Evolutionary conservation across 2,797 vertebrate genomes (phyloP), one percentile per base, ranked within the genome.

Genomic region (Philypnodon macrostomus): DNA sequence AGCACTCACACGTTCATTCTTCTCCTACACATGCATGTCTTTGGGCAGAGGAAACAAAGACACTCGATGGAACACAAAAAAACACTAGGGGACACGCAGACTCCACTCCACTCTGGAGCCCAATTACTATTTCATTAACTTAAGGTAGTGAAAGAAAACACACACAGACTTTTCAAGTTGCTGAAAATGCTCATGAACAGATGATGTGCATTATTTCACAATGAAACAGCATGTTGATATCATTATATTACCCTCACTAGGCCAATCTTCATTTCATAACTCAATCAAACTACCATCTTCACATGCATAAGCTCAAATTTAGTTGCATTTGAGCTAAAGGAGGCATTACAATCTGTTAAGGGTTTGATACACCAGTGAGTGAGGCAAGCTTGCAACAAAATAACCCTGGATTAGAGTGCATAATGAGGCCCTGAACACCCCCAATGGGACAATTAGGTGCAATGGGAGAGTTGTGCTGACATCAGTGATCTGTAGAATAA

Each of bases 391-490:
- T 31, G 41, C 41, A 44, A 30, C 41, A 30, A 44, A 44, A 44
- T 49, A 73, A 57, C 73, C 58, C 45, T 52, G 42, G 34, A 76
- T 80, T 70, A 75, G 57, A 77, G 77, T 75, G 65, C 70, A 71
- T 85, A 79, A 85, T 84, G 80, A 85, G 80, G 63, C 76, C 70
- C 73, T 73, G 75, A 81, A 73, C 38, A 61, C 73, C 67, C 74
- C 75, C 81, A 71, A 55, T 83, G 83, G 81, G 82, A 83, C 83
- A 84, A 86, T 89, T 89, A 86, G 76, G 67, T 71, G 70, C 81
- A 84, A 88, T 87, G 81, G 85, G 78, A 84, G 75, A 61, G 58
- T 80, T 90, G 69, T 85, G 89, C 89, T 89, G 89, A 90, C 74
- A 77, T 63, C 0, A 84, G 80, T 70, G 73, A 85, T 84, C 76